Conservation (phyloP, 2,888 invertebrate genomes). For the Cancer borealis region DNA sequence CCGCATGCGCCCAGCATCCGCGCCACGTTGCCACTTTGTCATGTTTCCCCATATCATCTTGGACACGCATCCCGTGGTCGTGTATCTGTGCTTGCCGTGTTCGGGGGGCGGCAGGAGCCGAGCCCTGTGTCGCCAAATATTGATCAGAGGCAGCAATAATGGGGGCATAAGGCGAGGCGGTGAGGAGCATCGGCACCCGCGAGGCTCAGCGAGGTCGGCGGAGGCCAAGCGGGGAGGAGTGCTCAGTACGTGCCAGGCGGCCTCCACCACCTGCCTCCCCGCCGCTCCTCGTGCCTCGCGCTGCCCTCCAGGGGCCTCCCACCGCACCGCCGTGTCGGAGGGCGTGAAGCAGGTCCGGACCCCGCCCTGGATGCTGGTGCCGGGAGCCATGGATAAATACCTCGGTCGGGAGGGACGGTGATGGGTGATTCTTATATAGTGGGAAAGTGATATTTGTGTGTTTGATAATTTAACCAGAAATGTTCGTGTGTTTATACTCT, state of each 20-base stretch:
- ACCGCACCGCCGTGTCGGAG: conserved; percentile 39
- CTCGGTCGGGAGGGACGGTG: conserved; percentile 55
- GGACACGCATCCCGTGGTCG: neutral
- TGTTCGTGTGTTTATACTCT: conserved; percentile 56
- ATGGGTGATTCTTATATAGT: conserved; percentile 34
- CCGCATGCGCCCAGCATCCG: conserved; percentile 51
- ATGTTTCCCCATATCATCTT: neutral
- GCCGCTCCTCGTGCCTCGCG: conserved; percentile 65
- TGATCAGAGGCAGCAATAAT: conserved; percentile 38
- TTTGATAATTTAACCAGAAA: conserved; percentile 50
- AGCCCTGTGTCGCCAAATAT: neutral
- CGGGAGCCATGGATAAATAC: conserved; percentile 59
- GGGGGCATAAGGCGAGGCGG: conserved; percentile 28
- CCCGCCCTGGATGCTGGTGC: conserved; percentile 46
- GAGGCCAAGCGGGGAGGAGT: conserved; percentile 55
- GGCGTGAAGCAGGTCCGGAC: conserved; percentile 4
- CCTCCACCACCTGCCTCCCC: conserved; percentile 72
- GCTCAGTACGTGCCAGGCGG: conserved; percentile 69
- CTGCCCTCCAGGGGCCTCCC: conserved; percentile 63
- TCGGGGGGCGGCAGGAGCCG: neutral
- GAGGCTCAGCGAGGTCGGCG: conserved; percentile 61
- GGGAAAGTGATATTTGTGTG: conserved; percentile 61
- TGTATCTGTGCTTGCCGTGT: neutral
- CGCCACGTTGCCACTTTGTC: conserved; percentile 44
- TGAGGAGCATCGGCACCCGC: conserved; percentile 51